phyloP scores from a whole-genome alignment of 2,113 vertebrate species.

The Bubo scandiacus region DNA sequence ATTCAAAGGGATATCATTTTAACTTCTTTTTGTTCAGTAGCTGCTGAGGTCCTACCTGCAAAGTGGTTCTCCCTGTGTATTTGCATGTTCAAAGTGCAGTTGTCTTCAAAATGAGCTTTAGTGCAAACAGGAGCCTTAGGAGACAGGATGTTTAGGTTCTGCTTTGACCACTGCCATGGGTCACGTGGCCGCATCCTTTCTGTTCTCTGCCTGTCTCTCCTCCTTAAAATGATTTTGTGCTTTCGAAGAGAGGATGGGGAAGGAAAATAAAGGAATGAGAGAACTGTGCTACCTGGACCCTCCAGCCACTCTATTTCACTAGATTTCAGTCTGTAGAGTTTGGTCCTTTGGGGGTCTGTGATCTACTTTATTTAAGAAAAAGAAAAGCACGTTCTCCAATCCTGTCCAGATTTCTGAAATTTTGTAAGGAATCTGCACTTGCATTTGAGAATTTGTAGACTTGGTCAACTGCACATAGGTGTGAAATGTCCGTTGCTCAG shows the following conservation, averaged over 20 bases:
- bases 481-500: not conserved
- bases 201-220: not conserved
- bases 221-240: not conserved
- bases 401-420: not conserved
- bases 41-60: not conserved
- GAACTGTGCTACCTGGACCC: not conserved
- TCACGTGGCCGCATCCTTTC: not conserved
- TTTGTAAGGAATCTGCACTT: not conserved
- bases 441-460: not conserved
- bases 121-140: not conserved
- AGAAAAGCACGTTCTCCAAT: not conserved
- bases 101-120: not conserved
- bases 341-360: fast-evolving
- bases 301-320: not conserved
- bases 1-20: not conserved
- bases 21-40: not conserved
- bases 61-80: not conserved
- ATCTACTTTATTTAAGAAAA: not conserved
- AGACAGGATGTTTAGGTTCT: not conserved
- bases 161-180: not conserved
- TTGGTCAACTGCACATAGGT: fast-evolving
- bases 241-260: not conserved
- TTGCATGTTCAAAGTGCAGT: not conserved
- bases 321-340: not conserved
- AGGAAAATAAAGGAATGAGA: not conserved